Percentiles rank a stretch among this genome's conserved stretches.
Evolutionary conservation across 2,113 vertebrate species (phyloP).

Genomic region (Rafetus swinhoei): DNA sequence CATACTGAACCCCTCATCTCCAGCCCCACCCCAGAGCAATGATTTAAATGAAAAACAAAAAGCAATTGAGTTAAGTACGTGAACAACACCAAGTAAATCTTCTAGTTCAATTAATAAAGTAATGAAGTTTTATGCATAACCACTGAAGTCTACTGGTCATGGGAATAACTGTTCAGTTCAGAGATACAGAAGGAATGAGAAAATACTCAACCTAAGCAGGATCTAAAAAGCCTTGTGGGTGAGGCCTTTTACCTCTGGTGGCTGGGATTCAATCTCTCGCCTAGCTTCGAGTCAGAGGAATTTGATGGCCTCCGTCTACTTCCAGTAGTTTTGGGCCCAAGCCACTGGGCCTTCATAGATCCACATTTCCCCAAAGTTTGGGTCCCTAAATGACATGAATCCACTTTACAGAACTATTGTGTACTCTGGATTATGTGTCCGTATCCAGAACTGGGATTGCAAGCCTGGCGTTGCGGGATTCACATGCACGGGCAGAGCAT

Average conservation of each 20-base stretch:
- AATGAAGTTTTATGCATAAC: background rate
- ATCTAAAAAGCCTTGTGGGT: background rate
- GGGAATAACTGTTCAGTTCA: background rate
- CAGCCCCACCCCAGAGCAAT: no score
- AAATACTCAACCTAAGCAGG: background rate
- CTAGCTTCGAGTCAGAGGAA: background rate
- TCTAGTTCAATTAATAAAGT: background rate
- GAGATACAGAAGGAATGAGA: slow-evolving; percentile 15
- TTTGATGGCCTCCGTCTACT: background rate
- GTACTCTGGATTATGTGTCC: background rate
- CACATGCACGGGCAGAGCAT: background rate
- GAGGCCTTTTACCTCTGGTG: slow-evolving; percentile 23
- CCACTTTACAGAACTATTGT: background rate
- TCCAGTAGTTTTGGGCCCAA: slow-evolving; percentile 14
- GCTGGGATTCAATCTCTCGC: background rate
- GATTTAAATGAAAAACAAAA: no score
- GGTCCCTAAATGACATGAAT: background rate
- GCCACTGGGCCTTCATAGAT: slow-evolving; percentile 21
- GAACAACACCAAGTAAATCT: no score
- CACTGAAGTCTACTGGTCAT: background rate
- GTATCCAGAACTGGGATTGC: background rate
- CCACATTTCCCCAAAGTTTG: background rate
- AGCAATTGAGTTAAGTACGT: no score
- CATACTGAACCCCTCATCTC: no score
- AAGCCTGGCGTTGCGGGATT: background rate